Percentiles rank a stretch among this genome's conserved stretches.
Evolutionary conservation across 2,888 invertebrate genomes (phyloP).

Genomic region (Dryobotodes eremita): DNA sequence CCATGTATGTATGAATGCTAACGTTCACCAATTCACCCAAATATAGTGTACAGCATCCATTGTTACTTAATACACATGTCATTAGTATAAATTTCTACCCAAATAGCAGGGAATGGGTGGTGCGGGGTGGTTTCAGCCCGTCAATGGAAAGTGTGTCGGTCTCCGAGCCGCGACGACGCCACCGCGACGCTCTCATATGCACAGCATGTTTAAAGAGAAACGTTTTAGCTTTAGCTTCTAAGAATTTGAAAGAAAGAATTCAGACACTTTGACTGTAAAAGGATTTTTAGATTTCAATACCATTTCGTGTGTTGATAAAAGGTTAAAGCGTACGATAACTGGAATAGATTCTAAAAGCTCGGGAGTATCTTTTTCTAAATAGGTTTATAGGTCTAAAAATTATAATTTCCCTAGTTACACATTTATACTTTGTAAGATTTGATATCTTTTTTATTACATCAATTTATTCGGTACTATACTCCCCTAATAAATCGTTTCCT

Average conservation of each 20-base stretch:
- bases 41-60: constrained; percentile 58
- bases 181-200: constrained; percentile 54
- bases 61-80: constrained; percentile 63
- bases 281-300: constrained; percentile 38
- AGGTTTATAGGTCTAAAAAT: neutral
- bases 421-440: neutral
- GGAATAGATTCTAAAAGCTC: neutral
- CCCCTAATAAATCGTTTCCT: neutral
- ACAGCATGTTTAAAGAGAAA: constrained; percentile 67
- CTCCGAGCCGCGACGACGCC: constrained; percentile 87
- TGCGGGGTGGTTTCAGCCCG: constrained; percentile 77
- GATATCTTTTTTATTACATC: neutral
- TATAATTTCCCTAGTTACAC: neutral
- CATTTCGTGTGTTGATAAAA: constrained; percentile 7
- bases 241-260: constrained; percentile 59
- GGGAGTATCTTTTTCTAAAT: neutral
- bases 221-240: constrained; percentile 55
- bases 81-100: constrained; percentile 70
- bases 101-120: constrained; percentile 69
- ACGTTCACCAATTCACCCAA: constrained; percentile 34
- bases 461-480: neutral
- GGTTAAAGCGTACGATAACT: neutral
- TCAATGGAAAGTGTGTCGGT: constrained; percentile 89
- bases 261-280: constrained; percentile 48
- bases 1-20: constrained; percentile 44